Base-by-base conservation (phyloP, 2,113 vertebrate genomes). In the Actinemys pallida region DNA sequence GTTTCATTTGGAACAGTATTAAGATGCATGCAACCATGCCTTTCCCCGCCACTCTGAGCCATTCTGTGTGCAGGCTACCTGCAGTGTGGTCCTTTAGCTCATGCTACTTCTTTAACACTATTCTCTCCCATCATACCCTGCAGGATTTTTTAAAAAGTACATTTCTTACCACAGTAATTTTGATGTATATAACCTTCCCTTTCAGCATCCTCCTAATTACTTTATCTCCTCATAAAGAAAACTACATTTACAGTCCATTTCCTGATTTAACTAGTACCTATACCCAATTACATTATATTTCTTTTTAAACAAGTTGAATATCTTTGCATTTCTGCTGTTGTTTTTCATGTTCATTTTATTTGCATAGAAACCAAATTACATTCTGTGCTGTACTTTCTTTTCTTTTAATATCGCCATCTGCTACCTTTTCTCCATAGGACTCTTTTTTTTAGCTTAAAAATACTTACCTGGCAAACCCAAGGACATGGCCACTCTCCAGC, bases 151-250 rank as follows among this genome's bases (percentile, higher is more conserved):
- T 81, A 5, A 10, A 42, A 65, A 88, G 75, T 91, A 92, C 54
- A 81, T 10, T 86, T 85, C 92, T 87, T 89, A 84, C 93, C 81
- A 50, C 50, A 83, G 79, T 94, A 92, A 93, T 92, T 93, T 45
- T 95, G 95, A 96, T 92, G 84, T 91, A 93, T 92, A 95, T 90
- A 88, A 95, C 81, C 87, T 59, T 79, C 93, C 83, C 90, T 92
- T 96, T 95, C 87, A 95, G 83, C 79, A 87, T 82, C 25, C 75
- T 88, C 47, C 27, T 91, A 96, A 97, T 96, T 91, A 59, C 45
- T 95, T 97, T 96, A 94, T 84, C 76, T 56, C 79, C 80, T 91
- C 59, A 96, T 93, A 90, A 95, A 95, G 94, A 54, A 94, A 95
- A 88, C 53, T 87, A 88, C 80, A 93, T 88, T 90, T 95, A 95